Evolutionary conservation across 2,113 vertebrate genomes (phyloP), one percentile per base, ranked within the genome.

Genomic region (Chloebia gouldiae): DNA sequence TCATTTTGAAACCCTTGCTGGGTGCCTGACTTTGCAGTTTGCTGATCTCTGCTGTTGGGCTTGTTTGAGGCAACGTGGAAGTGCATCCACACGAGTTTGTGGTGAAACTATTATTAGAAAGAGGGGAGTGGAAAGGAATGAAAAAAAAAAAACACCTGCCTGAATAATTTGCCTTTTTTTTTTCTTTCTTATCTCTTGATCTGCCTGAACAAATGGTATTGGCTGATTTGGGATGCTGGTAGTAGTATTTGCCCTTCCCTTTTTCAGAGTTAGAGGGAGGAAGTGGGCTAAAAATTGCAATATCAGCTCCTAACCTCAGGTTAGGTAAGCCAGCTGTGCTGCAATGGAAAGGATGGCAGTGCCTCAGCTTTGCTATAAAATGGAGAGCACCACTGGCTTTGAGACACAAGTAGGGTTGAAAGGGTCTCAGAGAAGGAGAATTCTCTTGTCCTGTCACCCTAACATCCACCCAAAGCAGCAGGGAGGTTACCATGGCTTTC

Each of bases 331-430:
- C 23, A 42, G 45, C 65, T 35, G 16, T 31, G 44, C 66, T 76
- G 90, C 78, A 89, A 70, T 93, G 96, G 96, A 93, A 97, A 97
- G 23, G 56, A 1, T 66, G 68, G 33, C 44, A 68, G 66, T 44
- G 90, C 54, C 63, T 79, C 75, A 80, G 31, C 42, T 70, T 84
- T 17, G 11, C 60, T 93, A 97, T 97, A 97, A 97, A 96, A 92
- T 92, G 65, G 76, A 44, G 80, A 61, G 10, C 44, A 54, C 21
- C 13, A 1, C 27, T 50, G 53, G 9, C 76, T 87, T 49, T 20
- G 56, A 81, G 54, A 80, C 76, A 84, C 18, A 12, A 3, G 2
- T 35, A 50, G 61, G 37, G 44, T 24, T 39, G 70, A 57, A 78
- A 66, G 64, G 68, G 23, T 39, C 85, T 73, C 4, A 1, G 51